A percentile compares a stretch with the other conserved stretches of the same genome.
phyloP scores from a whole-genome alignment of 1,140 invertebrate species.

The Ganaspis sp. region DNA sequence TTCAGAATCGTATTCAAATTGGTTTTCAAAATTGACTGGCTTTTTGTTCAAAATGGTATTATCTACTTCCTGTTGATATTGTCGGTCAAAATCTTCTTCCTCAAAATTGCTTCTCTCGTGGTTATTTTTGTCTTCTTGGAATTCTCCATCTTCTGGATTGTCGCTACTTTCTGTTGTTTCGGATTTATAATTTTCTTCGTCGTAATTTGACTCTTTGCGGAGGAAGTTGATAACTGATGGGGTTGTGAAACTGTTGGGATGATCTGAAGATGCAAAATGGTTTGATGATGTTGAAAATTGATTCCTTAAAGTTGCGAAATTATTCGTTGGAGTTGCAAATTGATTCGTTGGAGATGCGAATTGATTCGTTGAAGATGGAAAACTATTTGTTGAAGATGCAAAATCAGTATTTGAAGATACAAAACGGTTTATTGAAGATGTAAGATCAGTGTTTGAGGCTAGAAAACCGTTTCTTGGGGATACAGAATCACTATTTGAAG shows the following conservation, averaged over 20 bases:
- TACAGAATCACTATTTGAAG: too few relatives aligned
- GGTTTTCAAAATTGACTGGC: neutral
- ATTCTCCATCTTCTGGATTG: neutral
- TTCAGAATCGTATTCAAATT: slow-evolving; percentile 39
- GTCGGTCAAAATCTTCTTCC: slow-evolving; percentile 55
- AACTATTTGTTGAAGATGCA: too few relatives aligned
- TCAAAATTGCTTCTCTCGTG: slow-evolving; percentile 33
- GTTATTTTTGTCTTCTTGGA: neutral
- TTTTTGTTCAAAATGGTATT: slow-evolving; percentile 50
- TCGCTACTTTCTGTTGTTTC: neutral
- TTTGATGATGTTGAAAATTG: too few relatives aligned
- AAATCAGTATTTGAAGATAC: too few relatives aligned
- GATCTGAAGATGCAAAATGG: too few relatives aligned
- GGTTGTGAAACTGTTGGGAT: neutral
- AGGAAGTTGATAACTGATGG: neutral
- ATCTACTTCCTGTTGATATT: slow-evolving; percentile 53
- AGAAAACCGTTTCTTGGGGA: too few relatives aligned
- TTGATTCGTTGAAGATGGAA: slow-evolving; percentile 24
- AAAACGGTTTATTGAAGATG: too few relatives aligned
- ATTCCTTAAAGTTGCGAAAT: too few relatives aligned
- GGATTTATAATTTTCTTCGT: neutral
- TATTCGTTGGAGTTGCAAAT: slow-evolving; percentile 35
- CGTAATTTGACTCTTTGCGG: slow-evolving; percentile 15
- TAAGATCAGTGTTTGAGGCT: too few relatives aligned
- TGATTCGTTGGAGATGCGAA: slow-evolving; percentile 29